Evolutionary conservation across 2,797 vertebrate species (phyloP), one percentile per base, ranked within the genome.

Genomic region (Lophius americanus): DNA sequence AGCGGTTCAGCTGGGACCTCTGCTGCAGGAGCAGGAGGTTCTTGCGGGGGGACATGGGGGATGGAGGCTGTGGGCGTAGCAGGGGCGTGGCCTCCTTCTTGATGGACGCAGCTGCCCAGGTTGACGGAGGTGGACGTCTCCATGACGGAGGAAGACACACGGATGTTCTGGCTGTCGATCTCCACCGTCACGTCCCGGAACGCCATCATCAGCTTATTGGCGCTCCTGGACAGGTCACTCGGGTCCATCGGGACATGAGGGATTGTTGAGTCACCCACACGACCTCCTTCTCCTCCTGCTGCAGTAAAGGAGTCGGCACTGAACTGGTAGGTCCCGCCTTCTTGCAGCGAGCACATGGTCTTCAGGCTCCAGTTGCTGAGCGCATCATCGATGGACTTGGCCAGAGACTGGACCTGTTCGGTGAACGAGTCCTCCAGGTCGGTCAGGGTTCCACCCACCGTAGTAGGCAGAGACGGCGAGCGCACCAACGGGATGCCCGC

Each of bases 301-400:
- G 93, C 88, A 4, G 88, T 94, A 84, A 98, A 96, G 12, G 96
- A 93, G 84, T 96, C 96, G 5, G 95, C 81, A 11, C 68, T 95
- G 85, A 98, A 95, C 90, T 96, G 96, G 82, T 98, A 98, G 0
- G 96, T 92, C 51, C 96, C 89, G 0, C 95, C 94, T 63, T 98
- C 97, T 78, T 98, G 97, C 80, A 99, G 92, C 6, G 97, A 97
- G 82, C 97, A 98, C 96, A 99, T 97, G 46, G 98, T 96, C 89
- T 98, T 97, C 89, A 98, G 91, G 88, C 97, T 99, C 98, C 98
- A 99, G 77, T 96, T 98, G 85, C 96, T 98, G 51, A 99, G 97
- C 2, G 98, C 98, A 7, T 99, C 98, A 6, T 99, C 98, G 4
- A 99, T 99, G 50, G 98, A 99, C 86, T 99, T 99, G 56, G 98